These are phyloP conservation scores for Tortrix viridana DNA, from an alignment of 2,888 invertebrate species.

Conservation along the genomic window DNA sequence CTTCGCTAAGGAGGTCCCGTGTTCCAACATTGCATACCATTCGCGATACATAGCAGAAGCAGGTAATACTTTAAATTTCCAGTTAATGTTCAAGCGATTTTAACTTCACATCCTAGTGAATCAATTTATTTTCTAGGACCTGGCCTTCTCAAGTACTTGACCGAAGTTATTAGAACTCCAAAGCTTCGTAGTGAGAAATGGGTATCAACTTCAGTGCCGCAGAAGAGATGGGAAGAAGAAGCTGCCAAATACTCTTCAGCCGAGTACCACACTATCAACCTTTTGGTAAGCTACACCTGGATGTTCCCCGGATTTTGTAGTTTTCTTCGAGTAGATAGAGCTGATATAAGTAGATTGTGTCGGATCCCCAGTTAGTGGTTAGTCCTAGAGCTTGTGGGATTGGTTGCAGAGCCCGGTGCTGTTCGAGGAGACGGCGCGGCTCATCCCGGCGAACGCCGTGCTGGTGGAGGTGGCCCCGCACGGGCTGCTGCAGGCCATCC, in stretches of 20 bases:
- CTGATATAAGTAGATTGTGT: no score
- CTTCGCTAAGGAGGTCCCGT: conserved; percentile 60
- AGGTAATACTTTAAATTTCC: conserved; percentile 43
- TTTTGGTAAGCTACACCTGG: conserved; percentile 74
- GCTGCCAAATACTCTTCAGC: conserved; percentile 86
- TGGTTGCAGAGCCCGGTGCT: conserved; percentile 79
- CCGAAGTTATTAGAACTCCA: conserved; percentile 85
- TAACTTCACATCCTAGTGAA: no score
- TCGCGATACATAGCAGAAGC: conserved; percentile 88
- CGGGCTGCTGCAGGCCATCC: conserved; percentile 91
- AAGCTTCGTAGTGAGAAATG: conserved; percentile 88
- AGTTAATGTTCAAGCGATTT: no score
- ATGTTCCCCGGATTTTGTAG: conserved; percentile 11
- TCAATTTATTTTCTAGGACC: conserved; percentile 50
- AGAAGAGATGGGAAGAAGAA: conserved; percentile 81
- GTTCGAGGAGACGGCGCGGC: conserved; percentile 89
- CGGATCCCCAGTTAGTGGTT: no score
- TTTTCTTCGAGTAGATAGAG: not conserved
- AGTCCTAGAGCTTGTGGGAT: not conserved
- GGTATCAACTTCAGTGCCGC: conserved; percentile 92
- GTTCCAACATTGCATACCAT: conserved; percentile 92
- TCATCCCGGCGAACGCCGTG: conserved; percentile 90
- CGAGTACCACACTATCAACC: conserved; percentile 92
- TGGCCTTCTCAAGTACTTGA: conserved; percentile 82
- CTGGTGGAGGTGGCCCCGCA: conserved; percentile 94